Percentiles rank a stretch among this genome's conserved stretches.
These are phyloP conservation scores for Drosophila differens DNA, from an alignment of 2,888 invertebrate genomes.

Conservation along the genomic window DNA sequence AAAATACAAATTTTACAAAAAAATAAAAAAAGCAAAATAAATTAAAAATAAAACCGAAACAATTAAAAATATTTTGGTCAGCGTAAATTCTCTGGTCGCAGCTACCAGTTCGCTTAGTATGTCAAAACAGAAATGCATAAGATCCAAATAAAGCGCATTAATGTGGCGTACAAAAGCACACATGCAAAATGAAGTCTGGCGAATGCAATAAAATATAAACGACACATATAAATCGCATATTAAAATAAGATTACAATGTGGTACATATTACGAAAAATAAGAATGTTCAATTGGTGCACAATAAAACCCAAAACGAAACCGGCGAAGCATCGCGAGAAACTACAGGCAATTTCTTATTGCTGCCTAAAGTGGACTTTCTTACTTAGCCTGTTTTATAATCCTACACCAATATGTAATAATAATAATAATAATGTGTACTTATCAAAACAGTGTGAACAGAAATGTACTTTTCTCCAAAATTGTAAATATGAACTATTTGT, in stretches of 20 bases:
- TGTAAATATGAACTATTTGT: not conserved
- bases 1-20: not conserved
- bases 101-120: slow-evolving; percentile 44
- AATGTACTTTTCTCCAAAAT: not conserved
- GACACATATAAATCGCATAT: slow-evolving; percentile 15
- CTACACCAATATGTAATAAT: not conserved
- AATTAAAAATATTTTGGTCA: slow-evolving; percentile 32
- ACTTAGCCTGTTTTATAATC: not conserved
- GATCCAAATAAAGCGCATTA: slow-evolving; percentile 26
- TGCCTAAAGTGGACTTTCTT: not conserved
- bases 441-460: not conserved
- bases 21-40: not conserved
- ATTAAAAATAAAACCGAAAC: slow-evolving; percentile 6
- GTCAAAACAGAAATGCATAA: slow-evolving; percentile 51
- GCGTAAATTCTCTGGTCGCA: slow-evolving; percentile 32
- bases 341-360: not conserved
- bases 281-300: slow-evolving; percentile 19
- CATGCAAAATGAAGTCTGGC: slow-evolving; percentile 24
- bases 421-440: not conserved
- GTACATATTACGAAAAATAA: slow-evolving; percentile 9
- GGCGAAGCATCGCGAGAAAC: slow-evolving; percentile 2
- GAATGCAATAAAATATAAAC: slow-evolving; percentile 35
- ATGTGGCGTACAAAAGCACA: slow-evolving; percentile 15
- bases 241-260: slow-evolving; percentile 13
- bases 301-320: not conserved